These are phyloP conservation scores for Macrosoma leucophasiata DNA, from an alignment of 2,888 invertebrate species.

Conservation along the genomic window DNA sequence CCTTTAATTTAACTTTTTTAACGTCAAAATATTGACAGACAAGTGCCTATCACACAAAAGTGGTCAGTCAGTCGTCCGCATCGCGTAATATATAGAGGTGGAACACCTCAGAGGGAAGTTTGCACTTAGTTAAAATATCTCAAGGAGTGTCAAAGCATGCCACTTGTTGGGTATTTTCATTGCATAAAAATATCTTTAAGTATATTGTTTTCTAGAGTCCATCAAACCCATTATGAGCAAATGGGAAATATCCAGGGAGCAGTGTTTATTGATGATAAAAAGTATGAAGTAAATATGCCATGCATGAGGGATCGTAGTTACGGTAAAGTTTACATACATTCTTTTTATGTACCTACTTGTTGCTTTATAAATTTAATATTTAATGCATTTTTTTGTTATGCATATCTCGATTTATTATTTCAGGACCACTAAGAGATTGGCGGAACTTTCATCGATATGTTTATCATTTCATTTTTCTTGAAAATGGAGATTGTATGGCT, in stretches of 20 bases:
- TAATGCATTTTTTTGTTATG: neutral
- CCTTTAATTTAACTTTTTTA: neutral
- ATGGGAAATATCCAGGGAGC: constrained; percentile 78
- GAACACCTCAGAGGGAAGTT: too few species aligned
- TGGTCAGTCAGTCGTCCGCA: too few species aligned
- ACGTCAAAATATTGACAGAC: too few species aligned
- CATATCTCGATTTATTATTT: constrained; percentile 1
- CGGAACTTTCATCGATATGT: constrained; percentile 80
- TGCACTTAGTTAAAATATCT: too few species aligned
- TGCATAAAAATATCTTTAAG: neutral
- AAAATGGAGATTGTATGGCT: constrained; percentile 81
- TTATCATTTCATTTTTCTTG: constrained; percentile 80
- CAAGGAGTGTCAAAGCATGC: too few species aligned
- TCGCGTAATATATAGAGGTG: too few species aligned
- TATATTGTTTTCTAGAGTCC: constrained; percentile 67
- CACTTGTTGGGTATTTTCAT: neutral
- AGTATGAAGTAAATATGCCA: constrained; percentile 68
- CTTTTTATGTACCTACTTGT: too few species aligned
- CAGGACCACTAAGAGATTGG: constrained; percentile 79
- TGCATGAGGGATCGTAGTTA: constrained; percentile 82
- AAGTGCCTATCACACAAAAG: too few species aligned
- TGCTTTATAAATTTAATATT: too few species aligned
- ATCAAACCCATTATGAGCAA: constrained; percentile 87
- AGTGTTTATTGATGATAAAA: constrained; percentile 68
- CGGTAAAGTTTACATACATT: constrained; percentile 55